A percentile compares a stretch with the other conserved stretches of the same genome.
Evolutionary conservation across 2,113 vertebrate genomes (phyloP).

Genomic region (Speoplatyrhinus poulsoni): DNA sequence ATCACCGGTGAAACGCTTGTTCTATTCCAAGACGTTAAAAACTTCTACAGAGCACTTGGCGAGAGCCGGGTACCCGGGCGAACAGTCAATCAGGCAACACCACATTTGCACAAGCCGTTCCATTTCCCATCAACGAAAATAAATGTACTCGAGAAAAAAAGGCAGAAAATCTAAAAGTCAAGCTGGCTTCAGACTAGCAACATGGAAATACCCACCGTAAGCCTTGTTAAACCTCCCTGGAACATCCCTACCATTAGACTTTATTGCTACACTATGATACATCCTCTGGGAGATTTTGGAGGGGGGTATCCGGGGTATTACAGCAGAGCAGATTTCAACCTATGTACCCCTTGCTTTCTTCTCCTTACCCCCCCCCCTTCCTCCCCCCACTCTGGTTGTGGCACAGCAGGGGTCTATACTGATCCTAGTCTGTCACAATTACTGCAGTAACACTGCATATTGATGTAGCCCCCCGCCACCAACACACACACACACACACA

Average conservation of each 20-base stretch:
- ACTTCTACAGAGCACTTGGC: slow-evolving; percentile 39
- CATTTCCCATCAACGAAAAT: slow-evolving; percentile 59
- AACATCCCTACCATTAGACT: slow-evolving; percentile 53
- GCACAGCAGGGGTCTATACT: slow-evolving; percentile 40
- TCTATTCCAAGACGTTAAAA: slow-evolving; percentile 45
- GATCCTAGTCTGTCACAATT: slow-evolving; percentile 57
- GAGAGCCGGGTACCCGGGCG: slow-evolving; percentile 43
- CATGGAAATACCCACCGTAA: slow-evolving; percentile 50
- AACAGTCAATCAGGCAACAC: slow-evolving; percentile 37
- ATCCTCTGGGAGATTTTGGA: slow-evolving; percentile 39
- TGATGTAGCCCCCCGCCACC: slow-evolving; percentile 47
- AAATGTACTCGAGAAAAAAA: slow-evolving; percentile 41
- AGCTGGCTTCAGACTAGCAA: slow-evolving; percentile 46
- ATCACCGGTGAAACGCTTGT: slow-evolving; percentile 33
- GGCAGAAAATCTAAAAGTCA: slow-evolving; percentile 58
- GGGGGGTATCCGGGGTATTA: slow-evolving; percentile 32
- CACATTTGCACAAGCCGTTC: slow-evolving; percentile 48
- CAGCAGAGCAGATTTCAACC: slow-evolving; percentile 25
- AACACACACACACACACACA: not conserved
- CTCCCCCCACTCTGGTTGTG: slow-evolving; percentile 41
- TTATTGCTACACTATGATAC: slow-evolving; percentile 37
- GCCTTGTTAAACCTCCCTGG: slow-evolving; percentile 58
- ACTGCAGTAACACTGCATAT: slow-evolving; percentile 55
- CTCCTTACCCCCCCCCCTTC: not conserved
- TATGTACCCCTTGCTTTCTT: not conserved